Percentiles rank a stretch among this genome's conserved stretches.
phyloP scores from a whole-genome alignment of 2,888 invertebrate species.

The Isotomurus palustris region DNA sequence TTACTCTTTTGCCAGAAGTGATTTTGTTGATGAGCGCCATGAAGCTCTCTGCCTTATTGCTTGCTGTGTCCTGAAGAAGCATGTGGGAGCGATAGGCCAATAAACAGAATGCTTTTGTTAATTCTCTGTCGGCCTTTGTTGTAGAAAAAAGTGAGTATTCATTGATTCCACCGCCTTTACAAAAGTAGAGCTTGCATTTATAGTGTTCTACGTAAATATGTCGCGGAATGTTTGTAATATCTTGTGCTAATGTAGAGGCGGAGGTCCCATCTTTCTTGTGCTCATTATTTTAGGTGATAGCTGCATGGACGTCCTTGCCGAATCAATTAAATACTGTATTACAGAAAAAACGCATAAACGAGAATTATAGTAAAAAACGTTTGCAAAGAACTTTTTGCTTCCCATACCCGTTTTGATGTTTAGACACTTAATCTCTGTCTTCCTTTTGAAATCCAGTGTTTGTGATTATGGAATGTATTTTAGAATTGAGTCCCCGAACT shows the following conservation, averaged over 20 bases:
- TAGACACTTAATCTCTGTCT: neutral
- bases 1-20: constrained; percentile 15
- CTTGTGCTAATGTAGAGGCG: constrained; percentile 13
- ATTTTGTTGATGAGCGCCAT: constrained; percentile 5
- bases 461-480: neutral
- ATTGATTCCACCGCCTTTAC: constrained; percentile 1
- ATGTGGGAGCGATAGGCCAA: constrained; percentile 1
- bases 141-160: neutral
- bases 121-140: neutral
- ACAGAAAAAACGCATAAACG: no score
- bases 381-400: neutral
- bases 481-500: neutral
- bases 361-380: no score
- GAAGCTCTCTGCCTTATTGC: constrained; percentile 17
- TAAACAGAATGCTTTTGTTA: neutral
- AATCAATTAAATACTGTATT: neutral
- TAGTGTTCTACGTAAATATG: constrained; percentile 25
- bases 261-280: neutral
- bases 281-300: neutral
- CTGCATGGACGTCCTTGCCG: neutral
- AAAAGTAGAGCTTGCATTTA: constrained; percentile 15
- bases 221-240: constrained; percentile 18
- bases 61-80: constrained; percentile 9
- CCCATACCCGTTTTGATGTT: neutral
- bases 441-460: neutral